Base-by-base conservation (phyloP, 2,888 invertebrate genomes). In the Drosophila buzzatii region DNA sequence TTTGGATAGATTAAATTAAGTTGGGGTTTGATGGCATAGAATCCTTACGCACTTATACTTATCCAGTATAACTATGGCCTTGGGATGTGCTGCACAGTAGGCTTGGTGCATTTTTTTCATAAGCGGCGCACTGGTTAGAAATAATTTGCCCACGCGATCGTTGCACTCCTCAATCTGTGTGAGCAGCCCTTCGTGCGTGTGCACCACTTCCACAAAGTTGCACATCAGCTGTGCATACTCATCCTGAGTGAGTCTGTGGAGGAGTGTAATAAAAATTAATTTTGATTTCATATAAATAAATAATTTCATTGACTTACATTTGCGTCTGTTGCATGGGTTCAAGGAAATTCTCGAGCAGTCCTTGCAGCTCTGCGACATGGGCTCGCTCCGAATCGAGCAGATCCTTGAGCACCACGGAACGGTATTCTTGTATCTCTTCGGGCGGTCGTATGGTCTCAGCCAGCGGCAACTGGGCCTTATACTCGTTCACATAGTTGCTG, bases 401-500 rank as follows among this genome's bases (percentile, higher is more conserved):
- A 93, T 98, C 98, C 92, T 96, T 96, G 45, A 98, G 94, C 49
- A 98, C 98, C 77, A 98, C 96, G 92, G 96, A 96, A 85, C 97
- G 94, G 93, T 97, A 97, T 70, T 96, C 96, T 91, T 96, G 96
- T 80, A 95, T 95, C 91, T 96, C 96, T 83, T 96, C 96, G 33
- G 95, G 95, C 72, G 95, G 95, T 81, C 95, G 92, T 76, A 95
- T 95, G 45, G 96, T 95, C 62, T 95, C 95, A 89, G 96, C 95
- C 39, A 95, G 94, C 9, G 95, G 93, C 67, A 93, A 79, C 59
- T 92, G 90, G 61, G 92, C 92, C 74, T 97, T 97, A 92, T 95
- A 96, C 93, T 98, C 98, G 91, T 97, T 97, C 72, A 98, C 98
- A 95, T 99, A 99, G 94, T 99, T 99, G 91, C 98, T 97, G 73